Percentiles rank a stretch among this genome's conserved stretches.
phyloP scores from a whole-genome alignment of 2,797 vertebrate species.

The Salarias fasciatus region DNA sequence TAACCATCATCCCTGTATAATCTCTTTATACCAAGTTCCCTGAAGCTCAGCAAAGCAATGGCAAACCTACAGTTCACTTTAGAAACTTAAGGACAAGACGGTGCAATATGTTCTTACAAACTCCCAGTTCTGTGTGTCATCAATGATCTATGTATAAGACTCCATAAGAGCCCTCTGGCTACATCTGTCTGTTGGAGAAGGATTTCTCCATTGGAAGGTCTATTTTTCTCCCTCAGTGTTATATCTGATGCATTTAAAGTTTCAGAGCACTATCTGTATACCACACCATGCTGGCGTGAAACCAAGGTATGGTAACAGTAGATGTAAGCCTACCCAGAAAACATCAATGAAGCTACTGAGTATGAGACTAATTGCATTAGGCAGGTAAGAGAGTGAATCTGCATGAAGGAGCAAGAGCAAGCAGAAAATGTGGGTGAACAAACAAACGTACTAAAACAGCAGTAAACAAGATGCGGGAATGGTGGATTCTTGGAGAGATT shows the following conservation, averaged over 20 bases:
- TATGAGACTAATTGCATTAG: constrained; percentile 62
- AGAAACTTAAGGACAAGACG: constrained; percentile 48
- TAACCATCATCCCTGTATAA: constrained; percentile 69
- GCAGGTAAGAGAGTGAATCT: constrained; percentile 45
- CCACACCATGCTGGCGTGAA: constrained; percentile 19
- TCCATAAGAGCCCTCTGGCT: constrained; percentile 33
- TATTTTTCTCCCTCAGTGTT: constrained; percentile 7
- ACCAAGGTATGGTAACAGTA: constrained; percentile 18
- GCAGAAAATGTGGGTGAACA: constrained; percentile 18
- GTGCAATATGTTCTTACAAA: constrained; percentile 44
- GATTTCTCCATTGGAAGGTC: constrained; percentile 27
- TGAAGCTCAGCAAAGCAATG: constrained; percentile 46
- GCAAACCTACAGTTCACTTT: constrained; percentile 36
- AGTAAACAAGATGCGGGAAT: constrained; percentile 30
- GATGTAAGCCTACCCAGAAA: constrained; percentile 27
- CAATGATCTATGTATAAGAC: constrained; percentile 56
- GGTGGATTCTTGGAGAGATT: constrained; percentile 46
- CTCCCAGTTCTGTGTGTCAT: constrained; percentile 38
- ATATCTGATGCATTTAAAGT: constrained; percentile 34
- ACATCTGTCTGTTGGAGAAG: constrained; percentile 12
- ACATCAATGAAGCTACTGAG: constrained; percentile 47
- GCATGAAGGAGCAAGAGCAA: constrained; percentile 27
- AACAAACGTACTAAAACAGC: constrained; percentile 38
- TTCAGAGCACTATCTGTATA: constrained; percentile 17
- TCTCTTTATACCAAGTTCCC: constrained; percentile 57